A percentile compares a stretch with the other conserved stretches of the same genome.
Conservation (phyloP, 2,888 invertebrate species). For the Fragum sueziense region DNA sequence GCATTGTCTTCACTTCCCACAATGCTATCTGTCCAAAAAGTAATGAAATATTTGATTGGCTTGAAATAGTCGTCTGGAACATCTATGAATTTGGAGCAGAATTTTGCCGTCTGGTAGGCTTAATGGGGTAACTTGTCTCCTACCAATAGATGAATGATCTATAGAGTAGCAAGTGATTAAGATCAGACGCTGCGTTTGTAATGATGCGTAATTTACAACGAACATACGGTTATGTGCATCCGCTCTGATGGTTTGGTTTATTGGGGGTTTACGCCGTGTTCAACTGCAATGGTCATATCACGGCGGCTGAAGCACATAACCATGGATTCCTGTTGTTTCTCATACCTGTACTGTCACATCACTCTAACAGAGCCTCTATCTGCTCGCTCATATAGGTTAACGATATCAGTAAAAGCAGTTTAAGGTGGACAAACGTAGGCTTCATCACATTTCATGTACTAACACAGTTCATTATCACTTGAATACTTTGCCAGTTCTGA, state of each 20-base stretch:
- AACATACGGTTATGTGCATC: no score
- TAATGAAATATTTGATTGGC: neutral
- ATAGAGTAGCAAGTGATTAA: neutral
- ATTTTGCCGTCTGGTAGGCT: neutral
- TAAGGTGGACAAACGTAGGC: neutral
- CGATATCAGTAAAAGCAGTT: neutral
- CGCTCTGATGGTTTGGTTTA: no score
- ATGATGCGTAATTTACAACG: no score
- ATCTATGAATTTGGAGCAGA: neutral
- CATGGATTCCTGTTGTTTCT: neutral
- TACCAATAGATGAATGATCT: no score
- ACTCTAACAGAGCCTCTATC: neutral
- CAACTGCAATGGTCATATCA: no score
- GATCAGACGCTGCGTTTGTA: neutral
- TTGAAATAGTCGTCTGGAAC: neutral
- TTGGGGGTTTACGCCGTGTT: no score
- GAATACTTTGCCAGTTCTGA: slow-evolving; percentile 10
- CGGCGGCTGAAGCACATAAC: no score
- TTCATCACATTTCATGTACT: neutral
- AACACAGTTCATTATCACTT: neutral
- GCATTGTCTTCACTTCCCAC: neutral
- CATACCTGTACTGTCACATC: neutral
- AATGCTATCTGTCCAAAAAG: neutral
- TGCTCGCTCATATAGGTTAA: neutral
- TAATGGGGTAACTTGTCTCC: no score